These are phyloP conservation scores for Anodontia alba DNA, from an alignment of 2,888 invertebrate genomes.

Conservation along the genomic window DNA sequence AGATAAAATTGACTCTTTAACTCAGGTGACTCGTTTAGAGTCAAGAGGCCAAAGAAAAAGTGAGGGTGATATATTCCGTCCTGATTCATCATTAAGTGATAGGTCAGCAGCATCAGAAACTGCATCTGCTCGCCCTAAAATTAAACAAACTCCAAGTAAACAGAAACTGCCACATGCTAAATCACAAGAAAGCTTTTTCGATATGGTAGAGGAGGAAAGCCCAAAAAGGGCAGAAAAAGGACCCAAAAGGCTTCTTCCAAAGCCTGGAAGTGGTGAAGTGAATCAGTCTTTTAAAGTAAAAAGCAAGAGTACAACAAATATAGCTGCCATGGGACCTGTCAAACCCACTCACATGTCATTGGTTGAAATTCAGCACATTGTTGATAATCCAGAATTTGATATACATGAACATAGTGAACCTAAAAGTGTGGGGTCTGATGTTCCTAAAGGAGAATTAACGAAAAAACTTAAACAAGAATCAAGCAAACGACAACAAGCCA, in stretches of 20 bases:
- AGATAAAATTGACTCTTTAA: slow-evolving; percentile 55
- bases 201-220: slow-evolving; percentile 45
- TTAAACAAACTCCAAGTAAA: slow-evolving; percentile 17
- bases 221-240: slow-evolving; percentile 64
- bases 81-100: slow-evolving; percentile 68
- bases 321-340: slow-evolving; percentile 69
- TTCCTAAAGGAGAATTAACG: slow-evolving; percentile 72
- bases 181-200: slow-evolving; percentile 77
- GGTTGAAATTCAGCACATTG: slow-evolving; percentile 68
- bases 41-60: slow-evolving; percentile 50
- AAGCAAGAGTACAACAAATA: slow-evolving; percentile 75
- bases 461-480: slow-evolving; percentile 77
- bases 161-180: slow-evolving; percentile 66
- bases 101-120: slow-evolving; percentile 66
- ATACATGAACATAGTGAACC: slow-evolving; percentile 60
- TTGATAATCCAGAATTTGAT: slow-evolving; percentile 59
- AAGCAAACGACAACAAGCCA: slow-evolving; percentile 77
- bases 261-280: slow-evolving; percentile 61
- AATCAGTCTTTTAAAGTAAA: slow-evolving; percentile 73
- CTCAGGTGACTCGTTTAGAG: slow-evolving; percentile 54
- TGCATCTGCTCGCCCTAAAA: slow-evolving; percentile 37
- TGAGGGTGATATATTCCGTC: slow-evolving; percentile 61
- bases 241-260: slow-evolving; percentile 74
- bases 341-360: slow-evolving; percentile 77
- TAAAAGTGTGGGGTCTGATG: slow-evolving; percentile 65